A percentile compares a stretch with the other conserved stretches of the same genome.
phyloP scores from a whole-genome alignment of 2,113 vertebrate species.

The Burhinus bistriatus region DNA sequence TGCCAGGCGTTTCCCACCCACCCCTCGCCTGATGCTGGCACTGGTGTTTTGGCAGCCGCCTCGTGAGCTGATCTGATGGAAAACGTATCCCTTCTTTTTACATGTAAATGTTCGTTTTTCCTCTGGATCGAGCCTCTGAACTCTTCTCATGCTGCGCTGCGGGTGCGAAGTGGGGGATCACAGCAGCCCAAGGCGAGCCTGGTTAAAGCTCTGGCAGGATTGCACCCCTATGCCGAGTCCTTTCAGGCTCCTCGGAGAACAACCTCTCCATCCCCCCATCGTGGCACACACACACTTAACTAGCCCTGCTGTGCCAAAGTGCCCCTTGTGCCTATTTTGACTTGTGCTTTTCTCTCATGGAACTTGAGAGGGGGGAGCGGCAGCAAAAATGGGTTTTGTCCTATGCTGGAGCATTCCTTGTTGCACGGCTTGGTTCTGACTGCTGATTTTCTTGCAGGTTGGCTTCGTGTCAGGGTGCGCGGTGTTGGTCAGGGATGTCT shows the following conservation, averaged over 20 bases:
- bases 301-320: neutral
- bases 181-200: neutral
- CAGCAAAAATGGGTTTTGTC: neutral
- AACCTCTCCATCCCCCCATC: neutral
- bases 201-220: neutral
- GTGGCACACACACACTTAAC: accelerated
- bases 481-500: neutral
- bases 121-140: neutral
- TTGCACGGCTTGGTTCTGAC: neutral
- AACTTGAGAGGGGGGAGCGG: neutral
- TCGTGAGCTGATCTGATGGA: neutral
- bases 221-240: neutral
- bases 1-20: neutral
- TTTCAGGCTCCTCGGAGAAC: neutral
- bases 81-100: neutral
- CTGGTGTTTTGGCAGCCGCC: neutral
- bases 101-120: neutral
- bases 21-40: neutral
- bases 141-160: neutral
- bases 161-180: neutral
- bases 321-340: neutral
- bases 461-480: neutral
- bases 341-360: neutral
- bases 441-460: neutral
- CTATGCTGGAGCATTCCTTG: neutral